Conservation (phyloP, 2,113 vertebrate genomes). For the Oceanites oceanicus region DNA sequence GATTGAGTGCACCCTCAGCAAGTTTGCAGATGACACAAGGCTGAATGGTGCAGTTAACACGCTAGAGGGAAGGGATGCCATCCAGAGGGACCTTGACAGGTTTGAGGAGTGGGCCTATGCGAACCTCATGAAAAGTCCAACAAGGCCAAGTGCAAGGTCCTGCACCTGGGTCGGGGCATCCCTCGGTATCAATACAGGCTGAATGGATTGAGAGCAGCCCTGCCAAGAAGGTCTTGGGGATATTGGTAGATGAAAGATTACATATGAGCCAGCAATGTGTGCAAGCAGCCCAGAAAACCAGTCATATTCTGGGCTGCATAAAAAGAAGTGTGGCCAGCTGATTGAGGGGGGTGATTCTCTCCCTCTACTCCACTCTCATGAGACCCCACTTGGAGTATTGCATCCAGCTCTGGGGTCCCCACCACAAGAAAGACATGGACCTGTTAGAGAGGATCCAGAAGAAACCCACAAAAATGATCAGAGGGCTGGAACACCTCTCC, state of each 20-base stretch:
- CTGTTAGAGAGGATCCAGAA: not conserved
- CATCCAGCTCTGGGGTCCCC: not conserved
- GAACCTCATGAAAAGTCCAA: not conserved
- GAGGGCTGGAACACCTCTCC: not conserved
- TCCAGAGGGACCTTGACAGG: not conserved
- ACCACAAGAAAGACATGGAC: not conserved
- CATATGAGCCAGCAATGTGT: fast-evolving
- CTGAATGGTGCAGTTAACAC: not conserved
- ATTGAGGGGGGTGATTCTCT: not conserved
- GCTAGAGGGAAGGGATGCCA: not conserved
- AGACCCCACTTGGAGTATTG: not conserved
- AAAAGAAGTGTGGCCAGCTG: not conserved
- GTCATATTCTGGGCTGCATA: not conserved
- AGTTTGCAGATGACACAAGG: not conserved
- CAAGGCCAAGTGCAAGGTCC: not conserved
- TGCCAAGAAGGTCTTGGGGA: not conserved
- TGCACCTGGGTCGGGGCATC: not conserved
- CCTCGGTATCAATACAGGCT: not conserved
- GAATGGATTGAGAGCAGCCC: not conserved
- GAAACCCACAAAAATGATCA: not conserved
- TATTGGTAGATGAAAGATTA: too few relatives aligned
- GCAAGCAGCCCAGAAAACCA: not conserved
- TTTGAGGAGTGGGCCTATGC: not conserved
- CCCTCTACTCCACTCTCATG: fast-evolving
- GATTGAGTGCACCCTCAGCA: not conserved